phyloP scores from a whole-genome alignment of 2,888 invertebrate species.

The Drosophila pegasa region DNA sequence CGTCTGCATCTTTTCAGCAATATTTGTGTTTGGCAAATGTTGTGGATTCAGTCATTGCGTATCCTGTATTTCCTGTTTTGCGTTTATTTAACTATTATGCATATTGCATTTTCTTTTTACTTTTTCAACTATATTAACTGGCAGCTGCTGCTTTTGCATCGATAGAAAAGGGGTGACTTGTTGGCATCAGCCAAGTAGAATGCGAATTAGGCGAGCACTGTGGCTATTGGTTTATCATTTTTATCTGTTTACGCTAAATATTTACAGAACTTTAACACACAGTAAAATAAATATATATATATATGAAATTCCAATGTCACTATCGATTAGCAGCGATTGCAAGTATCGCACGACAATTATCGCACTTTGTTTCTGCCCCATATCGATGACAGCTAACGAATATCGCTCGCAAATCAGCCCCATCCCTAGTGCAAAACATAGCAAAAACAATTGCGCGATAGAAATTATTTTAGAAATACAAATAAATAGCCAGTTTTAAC shows the following conservation, averaged over 20 bases:
- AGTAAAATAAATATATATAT: conserved; percentile 49
- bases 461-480: conserved; percentile 62
- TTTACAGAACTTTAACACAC: conserved; percentile 52
- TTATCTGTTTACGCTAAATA: conserved; percentile 50
- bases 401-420: conserved; percentile 18
- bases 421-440: conserved; percentile 63
- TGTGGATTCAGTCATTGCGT: neutral
- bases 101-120: conserved; percentile 48
- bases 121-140: conserved; percentile 28
- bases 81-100: conserved; percentile 56
- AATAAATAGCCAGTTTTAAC: conserved; percentile 31
- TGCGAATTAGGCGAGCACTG: conserved; percentile 11
- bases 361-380: neutral
- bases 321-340: conserved; percentile 4
- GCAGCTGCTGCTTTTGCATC: conserved; percentile 11
- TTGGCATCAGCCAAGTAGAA: conserved; percentile 18
- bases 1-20: conserved; percentile 55
- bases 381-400: conserved; percentile 5
- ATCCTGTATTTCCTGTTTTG: conserved; percentile 31
- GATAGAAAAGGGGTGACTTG: conserved; percentile 5
- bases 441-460: conserved; percentile 77
- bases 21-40: conserved; percentile 2
- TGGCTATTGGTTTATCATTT: conserved; percentile 23
- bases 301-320: conserved; percentile 9
- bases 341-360: neutral